Conservation (phyloP, 1,140 invertebrate species). For the Psilanteris sp. region DNA sequence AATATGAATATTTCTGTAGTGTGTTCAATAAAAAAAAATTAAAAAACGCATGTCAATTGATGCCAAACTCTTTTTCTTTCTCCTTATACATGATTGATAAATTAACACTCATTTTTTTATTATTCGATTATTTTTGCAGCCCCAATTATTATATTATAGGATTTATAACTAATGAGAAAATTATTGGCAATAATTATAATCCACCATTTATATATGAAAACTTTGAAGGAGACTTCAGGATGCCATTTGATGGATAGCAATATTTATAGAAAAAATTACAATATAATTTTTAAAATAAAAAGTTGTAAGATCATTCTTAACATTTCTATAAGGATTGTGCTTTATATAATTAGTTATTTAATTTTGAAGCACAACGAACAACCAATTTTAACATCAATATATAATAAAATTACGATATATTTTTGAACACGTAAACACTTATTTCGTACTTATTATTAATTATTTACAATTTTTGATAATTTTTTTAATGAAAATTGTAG, state of each 20-base stretch:
- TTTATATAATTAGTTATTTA: too few relatives aligned
- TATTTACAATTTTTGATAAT: slow-evolving; percentile 5
- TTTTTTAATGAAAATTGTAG: slow-evolving; percentile 9
- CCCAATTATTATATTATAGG: slow-evolving; percentile 9
- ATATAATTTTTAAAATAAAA: slow-evolving; percentile 1
- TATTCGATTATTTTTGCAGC: slow-evolving; percentile 29
- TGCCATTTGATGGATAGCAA: not conserved
- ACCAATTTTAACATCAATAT: too few relatives aligned
- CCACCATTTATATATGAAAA: slow-evolving; percentile 2
- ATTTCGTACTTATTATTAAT: too few relatives aligned
- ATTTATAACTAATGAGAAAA: slow-evolving; percentile 33
- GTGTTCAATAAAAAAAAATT: too few relatives aligned
- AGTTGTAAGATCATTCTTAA: slow-evolving; percentile 1
- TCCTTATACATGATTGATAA: not conserved
- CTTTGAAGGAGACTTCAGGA: slow-evolving; percentile 1
- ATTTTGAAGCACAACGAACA: too few relatives aligned
- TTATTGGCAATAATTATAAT: slow-evolving; percentile 7
- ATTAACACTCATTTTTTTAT: slow-evolving; percentile 17
- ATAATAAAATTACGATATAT: too few relatives aligned
- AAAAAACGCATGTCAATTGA: too few relatives aligned
- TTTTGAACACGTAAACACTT: too few relatives aligned
- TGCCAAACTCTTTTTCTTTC: too few relatives aligned
- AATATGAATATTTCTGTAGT: too few relatives aligned
- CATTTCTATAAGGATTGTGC: too few relatives aligned
- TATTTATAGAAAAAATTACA: slow-evolving; percentile 3